These are phyloP conservation scores for Ostrea edulis DNA, from an alignment of 1,140 invertebrate species.

Conservation along the genomic window DNA sequence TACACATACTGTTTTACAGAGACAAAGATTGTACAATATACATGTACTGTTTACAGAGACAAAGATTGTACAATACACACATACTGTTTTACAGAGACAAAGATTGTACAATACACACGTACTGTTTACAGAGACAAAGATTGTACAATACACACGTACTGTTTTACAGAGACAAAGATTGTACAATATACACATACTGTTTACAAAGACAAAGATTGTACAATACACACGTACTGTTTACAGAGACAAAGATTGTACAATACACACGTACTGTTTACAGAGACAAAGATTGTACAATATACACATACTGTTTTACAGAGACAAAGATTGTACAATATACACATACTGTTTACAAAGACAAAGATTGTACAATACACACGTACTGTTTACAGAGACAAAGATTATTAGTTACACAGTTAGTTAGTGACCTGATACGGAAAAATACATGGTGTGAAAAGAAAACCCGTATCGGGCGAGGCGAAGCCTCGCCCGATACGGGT, in stretches of 20 bases:
- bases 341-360: constrained; percentile 54
- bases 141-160: neutral
- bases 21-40: neutral
- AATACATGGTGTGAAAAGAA: no score
- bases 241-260: neutral
- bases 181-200: neutral
- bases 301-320: neutral
- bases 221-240: neutral
- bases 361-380: constrained; percentile 53
- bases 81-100: neutral
- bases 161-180: neutral
- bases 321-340: neutral
- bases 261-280: constrained; percentile 50
- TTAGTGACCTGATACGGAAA: no score
- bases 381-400: neutral
- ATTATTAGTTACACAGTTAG: no score
- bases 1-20: neutral
- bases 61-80: constrained; percentile 53
- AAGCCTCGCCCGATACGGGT: no score
- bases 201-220: constrained; percentile 65
- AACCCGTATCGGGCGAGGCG: no score
- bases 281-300: constrained; percentile 59
- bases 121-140: constrained; percentile 64
- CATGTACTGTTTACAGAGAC: constrained; percentile 55
- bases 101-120: neutral